Percentiles rank a stretch among this genome's conserved stretches.
Evolutionary conservation across 2,113 vertebrate genomes (phyloP).

Genomic region (Laticauda laticaudata): DNA sequence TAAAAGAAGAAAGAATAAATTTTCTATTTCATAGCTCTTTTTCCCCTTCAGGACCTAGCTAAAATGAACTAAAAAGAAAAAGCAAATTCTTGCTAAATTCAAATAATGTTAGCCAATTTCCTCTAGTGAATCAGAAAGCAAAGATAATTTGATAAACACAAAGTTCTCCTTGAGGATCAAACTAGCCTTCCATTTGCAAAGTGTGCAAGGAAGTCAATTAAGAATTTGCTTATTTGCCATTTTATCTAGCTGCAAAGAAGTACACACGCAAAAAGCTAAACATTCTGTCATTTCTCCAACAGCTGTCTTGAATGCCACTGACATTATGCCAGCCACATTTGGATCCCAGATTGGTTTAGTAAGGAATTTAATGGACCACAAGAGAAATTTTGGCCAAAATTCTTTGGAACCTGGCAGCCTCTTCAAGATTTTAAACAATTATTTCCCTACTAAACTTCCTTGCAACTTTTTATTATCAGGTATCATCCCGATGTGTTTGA

Average conservation of each 20-base stretch:
- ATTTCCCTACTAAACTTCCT: not conserved
- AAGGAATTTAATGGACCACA: not conserved
- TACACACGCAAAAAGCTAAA: not conserved
- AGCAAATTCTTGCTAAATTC: constrained; percentile 6
- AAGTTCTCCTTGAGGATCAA: not conserved
- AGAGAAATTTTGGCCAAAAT: not conserved
- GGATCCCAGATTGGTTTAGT: not conserved
- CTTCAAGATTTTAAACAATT: not conserved
- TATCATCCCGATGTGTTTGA: not conserved
- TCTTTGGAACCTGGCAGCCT: not conserved
- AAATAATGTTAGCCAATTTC: constrained; percentile 1
- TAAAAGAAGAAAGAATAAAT: not conserved
- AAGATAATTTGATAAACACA: not conserved
- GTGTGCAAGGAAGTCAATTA: not conserved
- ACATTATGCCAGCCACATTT: not conserved
- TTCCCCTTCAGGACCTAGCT: not conserved
- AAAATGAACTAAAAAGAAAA: not conserved
- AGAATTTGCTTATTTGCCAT: not conserved
- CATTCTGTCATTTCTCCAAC: not conserved
- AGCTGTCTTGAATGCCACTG: not conserved
- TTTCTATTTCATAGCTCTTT: not conserved
- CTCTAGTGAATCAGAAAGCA: constrained; percentile 11
- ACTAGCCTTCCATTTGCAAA: not conserved
- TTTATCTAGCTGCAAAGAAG: not conserved
- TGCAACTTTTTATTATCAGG: not conserved